phyloP scores from a whole-genome alignment of 2,113 vertebrate genomes.

The Leiothrix lutea region DNA sequence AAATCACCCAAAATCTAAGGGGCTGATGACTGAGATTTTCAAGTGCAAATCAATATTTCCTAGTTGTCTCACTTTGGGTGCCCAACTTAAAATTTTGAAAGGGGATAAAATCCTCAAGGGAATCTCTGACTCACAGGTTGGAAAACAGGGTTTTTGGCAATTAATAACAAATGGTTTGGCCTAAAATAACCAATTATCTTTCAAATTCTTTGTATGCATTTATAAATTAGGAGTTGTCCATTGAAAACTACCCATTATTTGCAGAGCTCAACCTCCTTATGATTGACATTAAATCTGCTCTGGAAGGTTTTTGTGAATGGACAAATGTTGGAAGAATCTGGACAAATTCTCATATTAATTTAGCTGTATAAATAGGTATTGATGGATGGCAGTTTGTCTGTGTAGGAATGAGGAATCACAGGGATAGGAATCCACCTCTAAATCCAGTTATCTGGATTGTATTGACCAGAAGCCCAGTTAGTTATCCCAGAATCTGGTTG shows the following conservation, averaged over 20 bases:
- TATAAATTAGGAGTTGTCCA: neutral
- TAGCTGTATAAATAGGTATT: neutral
- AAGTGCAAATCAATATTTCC: neutral
- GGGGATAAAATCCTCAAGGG: neutral
- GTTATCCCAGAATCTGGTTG: fast-evolving
- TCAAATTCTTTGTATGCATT: neutral
- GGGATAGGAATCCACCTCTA: neutral
- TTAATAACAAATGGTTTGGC: fast-evolving
- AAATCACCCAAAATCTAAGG: neutral
- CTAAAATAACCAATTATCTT: neutral
- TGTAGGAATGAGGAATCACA: neutral
- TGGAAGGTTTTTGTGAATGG: neutral
- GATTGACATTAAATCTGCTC: neutral
- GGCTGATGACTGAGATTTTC: neutral
- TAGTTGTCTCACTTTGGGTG: neutral
- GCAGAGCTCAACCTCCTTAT: neutral
- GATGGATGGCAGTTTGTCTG: neutral
- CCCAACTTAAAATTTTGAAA: neutral
- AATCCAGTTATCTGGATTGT: neutral
- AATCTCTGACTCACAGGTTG: neutral
- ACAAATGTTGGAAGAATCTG: neutral
- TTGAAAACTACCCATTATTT: neutral
- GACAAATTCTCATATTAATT: neutral
- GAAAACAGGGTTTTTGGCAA: neutral
- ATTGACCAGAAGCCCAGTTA: neutral